A percentile compares a stretch with the other conserved stretches of the same genome.
Conservation (phyloP, 2,888 invertebrate species). For the Slavum lentiscoides region DNA sequence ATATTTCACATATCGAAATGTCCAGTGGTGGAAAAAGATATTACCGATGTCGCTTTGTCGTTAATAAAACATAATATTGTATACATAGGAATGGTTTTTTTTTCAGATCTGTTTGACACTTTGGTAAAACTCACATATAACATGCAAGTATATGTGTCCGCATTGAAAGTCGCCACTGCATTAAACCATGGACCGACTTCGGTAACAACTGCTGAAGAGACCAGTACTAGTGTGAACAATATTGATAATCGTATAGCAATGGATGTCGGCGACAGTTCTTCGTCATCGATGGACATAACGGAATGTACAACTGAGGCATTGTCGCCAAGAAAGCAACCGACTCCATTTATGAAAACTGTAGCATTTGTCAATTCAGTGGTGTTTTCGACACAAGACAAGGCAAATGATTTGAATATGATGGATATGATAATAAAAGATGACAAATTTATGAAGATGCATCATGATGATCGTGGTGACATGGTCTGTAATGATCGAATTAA, state of each 20-base stretch:
- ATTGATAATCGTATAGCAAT: neutral
- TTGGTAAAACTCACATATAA: conserved; percentile 36
- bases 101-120: conserved; percentile 39
- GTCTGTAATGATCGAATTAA: neutral
- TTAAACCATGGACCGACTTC: neutral
- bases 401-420: neutral
- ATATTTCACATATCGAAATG: too few species aligned
- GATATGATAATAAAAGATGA: neutral
- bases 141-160: conserved; percentile 23
- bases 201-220: neutral
- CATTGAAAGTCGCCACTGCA: conserved; percentile 30
- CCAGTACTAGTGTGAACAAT: neutral
- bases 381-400: neutral
- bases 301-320: neutral
- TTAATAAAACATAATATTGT: too few species aligned
- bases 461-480: neutral
- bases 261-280: conserved; percentile 9
- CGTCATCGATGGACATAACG: neutral
- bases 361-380: conserved; percentile 30
- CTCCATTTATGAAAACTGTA: conserved; percentile 18
- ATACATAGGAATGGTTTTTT: neutral
- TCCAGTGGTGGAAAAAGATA: too few species aligned
- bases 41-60: too few species aligned
- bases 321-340: too few species aligned
- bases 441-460: neutral